Percentiles rank a stretch among this genome's conserved stretches.
Evolutionary conservation across 2,888 invertebrate genomes (phyloP).

Genomic region (Thymelicus sylvestris): DNA sequence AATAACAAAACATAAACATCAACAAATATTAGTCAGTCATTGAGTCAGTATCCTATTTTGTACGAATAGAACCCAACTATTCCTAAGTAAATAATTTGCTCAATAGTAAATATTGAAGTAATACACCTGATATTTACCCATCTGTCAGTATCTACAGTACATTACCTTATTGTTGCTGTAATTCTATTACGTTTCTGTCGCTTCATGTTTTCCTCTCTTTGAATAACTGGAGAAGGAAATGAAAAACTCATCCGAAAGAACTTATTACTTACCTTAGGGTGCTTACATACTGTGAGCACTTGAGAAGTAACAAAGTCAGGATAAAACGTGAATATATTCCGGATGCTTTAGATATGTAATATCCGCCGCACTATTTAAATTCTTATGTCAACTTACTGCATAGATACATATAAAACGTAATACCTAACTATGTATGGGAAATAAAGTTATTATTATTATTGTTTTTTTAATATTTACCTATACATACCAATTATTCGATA

Average conservation of each 20-base stretch:
- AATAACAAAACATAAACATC: no score
- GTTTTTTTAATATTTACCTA: no score
- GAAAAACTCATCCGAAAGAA: conserved; percentile 8
- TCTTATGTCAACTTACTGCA: no score
- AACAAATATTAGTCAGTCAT: no score
- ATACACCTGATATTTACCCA: not conserved
- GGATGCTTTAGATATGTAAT: not conserved
- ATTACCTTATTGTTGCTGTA: conserved; percentile 2
- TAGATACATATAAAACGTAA: no score
- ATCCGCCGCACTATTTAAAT: no score
- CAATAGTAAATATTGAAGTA: not conserved
- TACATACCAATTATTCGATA: no score
- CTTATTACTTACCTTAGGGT: conserved; percentile 6
- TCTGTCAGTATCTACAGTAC: not conserved
- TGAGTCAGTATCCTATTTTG: no score
- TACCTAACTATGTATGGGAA: no score
- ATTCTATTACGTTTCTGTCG: conserved; percentile 7
- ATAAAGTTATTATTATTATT: no score
- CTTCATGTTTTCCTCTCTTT: conserved; percentile 7
- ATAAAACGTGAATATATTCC: not conserved
- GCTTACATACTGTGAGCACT: not conserved
- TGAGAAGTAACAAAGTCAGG: not conserved
- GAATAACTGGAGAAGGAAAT: conserved; percentile 8
- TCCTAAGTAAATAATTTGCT: not conserved
- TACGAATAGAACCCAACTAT: not conserved